A percentile compares a stretch with the other conserved stretches of the same genome.
Evolutionary conservation across 2,888 invertebrate genomes (phyloP).

Genomic region (Mesorhabditis sp.): DNA sequence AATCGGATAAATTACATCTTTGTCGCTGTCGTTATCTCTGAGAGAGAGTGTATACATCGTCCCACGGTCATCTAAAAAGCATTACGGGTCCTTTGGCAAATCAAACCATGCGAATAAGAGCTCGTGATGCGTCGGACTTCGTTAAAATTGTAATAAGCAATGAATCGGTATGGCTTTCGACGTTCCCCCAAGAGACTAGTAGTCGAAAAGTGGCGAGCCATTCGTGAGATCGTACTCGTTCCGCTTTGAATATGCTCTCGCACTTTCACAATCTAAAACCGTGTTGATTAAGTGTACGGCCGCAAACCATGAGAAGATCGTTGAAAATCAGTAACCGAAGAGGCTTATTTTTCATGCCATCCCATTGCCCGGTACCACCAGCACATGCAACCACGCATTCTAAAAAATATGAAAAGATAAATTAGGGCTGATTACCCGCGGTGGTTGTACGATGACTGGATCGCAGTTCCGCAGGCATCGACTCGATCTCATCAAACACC

Average conservation of each 20-base stretch:
- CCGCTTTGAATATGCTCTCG: neutral
- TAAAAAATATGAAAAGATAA: neutral
- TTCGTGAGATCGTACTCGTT: neutral
- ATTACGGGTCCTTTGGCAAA: neutral
- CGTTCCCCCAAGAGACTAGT: neutral
- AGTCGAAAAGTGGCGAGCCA: slow-evolving; percentile 4
- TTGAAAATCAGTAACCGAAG: slow-evolving; percentile 1
- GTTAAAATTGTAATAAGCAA: neutral
- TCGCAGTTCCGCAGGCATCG: neutral
- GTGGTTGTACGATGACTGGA: neutral
- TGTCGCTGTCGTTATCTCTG: neutral
- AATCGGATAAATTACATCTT: neutral
- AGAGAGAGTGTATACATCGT: neutral
- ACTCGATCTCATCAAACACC: neutral
- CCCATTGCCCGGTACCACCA: neutral
- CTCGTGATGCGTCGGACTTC: too few relatives aligned
- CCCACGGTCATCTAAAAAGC: neutral
- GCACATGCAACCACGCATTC: neutral
- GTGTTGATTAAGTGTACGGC: neutral
- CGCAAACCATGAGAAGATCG: neutral
- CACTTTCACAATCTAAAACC: neutral
- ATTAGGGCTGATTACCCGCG: neutral
- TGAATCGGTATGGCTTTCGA: neutral
- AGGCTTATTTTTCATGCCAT: neutral
- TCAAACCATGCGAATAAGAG: too few relatives aligned